Conservation (phyloP, 2,888 invertebrate species). For the Formica aserva region DNA sequence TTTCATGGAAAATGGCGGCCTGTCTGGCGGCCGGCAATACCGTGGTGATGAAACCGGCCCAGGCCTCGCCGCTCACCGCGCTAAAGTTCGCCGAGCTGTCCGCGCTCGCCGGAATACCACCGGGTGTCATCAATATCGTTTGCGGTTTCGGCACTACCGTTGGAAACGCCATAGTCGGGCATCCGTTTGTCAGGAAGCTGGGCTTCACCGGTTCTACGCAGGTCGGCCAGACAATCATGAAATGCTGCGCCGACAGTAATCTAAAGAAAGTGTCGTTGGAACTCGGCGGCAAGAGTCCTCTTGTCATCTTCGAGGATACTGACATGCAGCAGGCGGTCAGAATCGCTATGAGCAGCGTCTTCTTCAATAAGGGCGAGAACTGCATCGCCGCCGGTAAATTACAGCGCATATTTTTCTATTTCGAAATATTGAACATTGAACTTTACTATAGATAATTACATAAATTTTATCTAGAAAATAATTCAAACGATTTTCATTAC, state of each 20-base stretch:
- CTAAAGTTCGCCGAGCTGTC: conserved; percentile 97
- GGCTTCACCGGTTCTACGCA: conserved; percentile 99
- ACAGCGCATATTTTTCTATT: not conserved
- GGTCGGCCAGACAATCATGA: conserved; percentile 97
- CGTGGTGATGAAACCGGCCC: conserved; percentile 98
- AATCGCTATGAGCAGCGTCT: conserved; percentile 96
- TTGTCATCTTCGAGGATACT: conserved; percentile 97
- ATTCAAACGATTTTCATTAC: not conserved
- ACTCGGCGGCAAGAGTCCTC: conserved; percentile 97
- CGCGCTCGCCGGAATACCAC: conserved; percentile 96
- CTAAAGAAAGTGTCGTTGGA: conserved; percentile 98
- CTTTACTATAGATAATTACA: not conserved
- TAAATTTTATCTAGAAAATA: not conserved
- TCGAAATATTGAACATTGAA: not conserved
- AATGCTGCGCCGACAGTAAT: conserved; percentile 94
- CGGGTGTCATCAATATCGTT: conserved; percentile 97
- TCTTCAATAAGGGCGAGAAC: conserved; percentile 99
- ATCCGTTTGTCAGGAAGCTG: conserved; percentile 94
- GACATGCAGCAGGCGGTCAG: conserved; percentile 97
- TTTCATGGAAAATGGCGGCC: conserved; percentile 99
- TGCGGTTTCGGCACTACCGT: conserved; percentile 92
- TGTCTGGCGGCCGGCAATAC: conserved; percentile 98
- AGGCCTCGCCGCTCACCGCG: conserved; percentile 96
- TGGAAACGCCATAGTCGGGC: conserved; percentile 95
- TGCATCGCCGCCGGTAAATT: conserved; percentile 95